These are phyloP conservation scores for Acholoe squamosa DNA, from an alignment of 2,888 invertebrate species.

Conservation along the genomic window DNA sequence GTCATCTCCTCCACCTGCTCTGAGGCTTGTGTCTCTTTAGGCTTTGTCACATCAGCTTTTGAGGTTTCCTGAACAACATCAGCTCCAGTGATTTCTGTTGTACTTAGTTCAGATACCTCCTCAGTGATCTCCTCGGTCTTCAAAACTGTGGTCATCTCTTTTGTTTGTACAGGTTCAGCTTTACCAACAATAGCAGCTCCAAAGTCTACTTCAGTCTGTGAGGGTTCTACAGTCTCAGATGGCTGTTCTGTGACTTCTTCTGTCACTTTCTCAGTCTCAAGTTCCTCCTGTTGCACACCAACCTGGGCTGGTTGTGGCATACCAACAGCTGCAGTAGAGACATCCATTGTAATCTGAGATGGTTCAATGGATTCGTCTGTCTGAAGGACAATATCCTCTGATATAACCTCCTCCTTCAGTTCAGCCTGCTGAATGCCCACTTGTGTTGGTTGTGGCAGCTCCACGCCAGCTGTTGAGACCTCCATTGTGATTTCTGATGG, in stretches of 20 bases:
- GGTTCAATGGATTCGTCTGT: slow-evolving; percentile 65
- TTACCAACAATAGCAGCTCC: neutral
- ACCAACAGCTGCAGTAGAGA: slow-evolving; percentile 37
- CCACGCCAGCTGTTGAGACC: slow-evolving; percentile 61
- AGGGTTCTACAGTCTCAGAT: slow-evolving; percentile 9
- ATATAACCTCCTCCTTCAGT: slow-evolving; percentile 34
- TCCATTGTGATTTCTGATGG: slow-evolving; percentile 60
- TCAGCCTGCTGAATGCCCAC: slow-evolving; percentile 27
- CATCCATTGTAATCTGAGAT: slow-evolving; percentile 33
- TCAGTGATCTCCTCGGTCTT: slow-evolving; percentile 51
- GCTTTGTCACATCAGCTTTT: neutral
- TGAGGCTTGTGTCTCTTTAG: slow-evolving; percentile 58
- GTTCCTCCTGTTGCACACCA: neutral
- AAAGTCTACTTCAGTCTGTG: neutral
- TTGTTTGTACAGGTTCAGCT: slow-evolving; percentile 9
- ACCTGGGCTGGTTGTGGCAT: slow-evolving; percentile 55
- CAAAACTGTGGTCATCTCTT: neutral
- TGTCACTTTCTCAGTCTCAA: neutral
- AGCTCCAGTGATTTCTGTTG: slow-evolving; percentile 20
- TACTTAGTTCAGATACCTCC: neutral
- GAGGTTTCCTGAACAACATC: neutral
- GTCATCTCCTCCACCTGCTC: slow-evolving; percentile 63
- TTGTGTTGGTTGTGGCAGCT: slow-evolving; percentile 39
- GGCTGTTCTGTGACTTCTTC: slow-evolving; percentile 29
- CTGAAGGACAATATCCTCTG: slow-evolving; percentile 43